Base-by-base conservation (phyloP, 2,888 invertebrate genomes). In the Lasioglossum morio region DNA sequence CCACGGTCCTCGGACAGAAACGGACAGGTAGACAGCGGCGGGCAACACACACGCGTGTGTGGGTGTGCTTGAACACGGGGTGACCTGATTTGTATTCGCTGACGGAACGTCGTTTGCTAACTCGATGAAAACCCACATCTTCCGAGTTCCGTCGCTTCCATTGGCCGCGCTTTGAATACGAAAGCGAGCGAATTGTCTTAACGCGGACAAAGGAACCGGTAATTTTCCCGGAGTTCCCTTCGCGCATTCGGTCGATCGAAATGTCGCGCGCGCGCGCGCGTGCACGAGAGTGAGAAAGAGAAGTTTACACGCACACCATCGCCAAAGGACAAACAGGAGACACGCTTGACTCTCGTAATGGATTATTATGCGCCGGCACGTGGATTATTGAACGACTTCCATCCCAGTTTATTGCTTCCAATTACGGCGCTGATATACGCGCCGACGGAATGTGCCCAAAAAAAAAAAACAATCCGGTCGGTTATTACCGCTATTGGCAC, bases 111-210 rank as follows among this genome's bases (percentile, higher is more conserved):
- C 89, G 88, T 88, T 89, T 76, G 90, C 88, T 92, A 92, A 92
- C 91, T 92, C 91, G 87, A 92, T 91, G 92, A 89, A 92, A 91
- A 91, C 88, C 88, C 89, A 89, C 90, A 88, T 91, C 89, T 91
- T 89, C 85, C 86, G 82, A 87, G 89, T 86, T 85, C 81, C 81
- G 81, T 76, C 81, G 86, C 73, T 73, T 83, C 84, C 72, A 86
- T 83, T 78, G 88, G 84, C 79, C 88, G 72, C 82, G 90, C 86
- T 87, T 84, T 83, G 88, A 90, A 90, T 90, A 82, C 88, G 72
- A 84, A 84, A 84, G 87, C 81, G 87, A 76, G 79, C 78, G 90
- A 88, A 90, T 90, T 90, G 90, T 90, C 88, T 87, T 75, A 81
- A 66, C 85, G 83, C 79, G 82, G 84, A 90, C 90, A 90, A 90